Percentiles rank a stretch among this genome's conserved stretches.
Conservation (phyloP, 1,140 invertebrate species). For the Ostrea edulis region DNA sequence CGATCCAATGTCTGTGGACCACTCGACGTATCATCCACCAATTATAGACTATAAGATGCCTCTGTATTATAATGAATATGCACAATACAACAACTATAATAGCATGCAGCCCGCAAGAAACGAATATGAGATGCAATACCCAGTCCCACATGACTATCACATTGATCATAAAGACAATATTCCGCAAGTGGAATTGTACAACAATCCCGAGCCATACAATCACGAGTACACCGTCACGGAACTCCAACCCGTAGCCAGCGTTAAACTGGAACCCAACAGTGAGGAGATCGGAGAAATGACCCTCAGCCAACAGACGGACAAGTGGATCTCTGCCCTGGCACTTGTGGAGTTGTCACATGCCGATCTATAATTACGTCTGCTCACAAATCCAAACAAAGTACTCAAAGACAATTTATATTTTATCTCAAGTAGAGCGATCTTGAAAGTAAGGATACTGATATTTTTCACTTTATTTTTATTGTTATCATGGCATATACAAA, state of each 20-base stretch:
- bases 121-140: slow-evolving; percentile 42
- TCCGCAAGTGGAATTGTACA: slow-evolving; percentile 38
- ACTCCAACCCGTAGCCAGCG: slow-evolving; percentile 33
- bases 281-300: slow-evolving; percentile 46
- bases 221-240: slow-evolving; percentile 33
- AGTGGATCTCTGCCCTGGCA: slow-evolving; percentile 56
- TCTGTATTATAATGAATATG: slow-evolving; percentile 40
- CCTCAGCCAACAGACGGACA: slow-evolving; percentile 57
- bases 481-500: slow-evolving; percentile 27
- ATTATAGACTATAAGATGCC: slow-evolving; percentile 40
- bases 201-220: slow-evolving; percentile 14
- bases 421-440: slow-evolving; percentile 25
- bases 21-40: slow-evolving; percentile 1
- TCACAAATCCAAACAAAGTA: slow-evolving; percentile 42
- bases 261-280: not conserved
- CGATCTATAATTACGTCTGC: slow-evolving; percentile 7
- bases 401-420: slow-evolving; percentile 18
- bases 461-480: slow-evolving; percentile 27
- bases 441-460: slow-evolving; percentile 29
- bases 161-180: slow-evolving; percentile 3
- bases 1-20: slow-evolving; percentile 39
- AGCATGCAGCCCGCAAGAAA: slow-evolving; percentile 23
- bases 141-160: not conserved
- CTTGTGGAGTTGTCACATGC: slow-evolving; percentile 55
- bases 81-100: not conserved